phyloP scores from a whole-genome alignment of 1,140 invertebrate species.

The Heliconius congener region DNA sequence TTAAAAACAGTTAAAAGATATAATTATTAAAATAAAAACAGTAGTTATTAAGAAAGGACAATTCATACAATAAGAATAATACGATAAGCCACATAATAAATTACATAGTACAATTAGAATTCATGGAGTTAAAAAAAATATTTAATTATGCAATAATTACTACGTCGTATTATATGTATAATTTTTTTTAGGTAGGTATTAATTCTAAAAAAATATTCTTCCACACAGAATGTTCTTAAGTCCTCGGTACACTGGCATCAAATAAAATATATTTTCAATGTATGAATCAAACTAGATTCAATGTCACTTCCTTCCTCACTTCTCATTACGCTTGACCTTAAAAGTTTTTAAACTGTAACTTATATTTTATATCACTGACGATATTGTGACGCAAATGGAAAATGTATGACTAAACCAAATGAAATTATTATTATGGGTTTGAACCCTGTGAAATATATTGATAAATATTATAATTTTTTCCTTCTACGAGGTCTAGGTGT shows the following conservation, averaged over 20 bases:
- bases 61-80: no score
- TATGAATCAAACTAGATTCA: neutral
- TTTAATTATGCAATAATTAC: no score
- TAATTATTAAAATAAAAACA: no score
- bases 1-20: no score
- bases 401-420: neutral
- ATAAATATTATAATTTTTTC: no score
- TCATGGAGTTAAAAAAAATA: no score
- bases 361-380: neutral
- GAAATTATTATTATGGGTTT: neutral
- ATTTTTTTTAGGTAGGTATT: no score
- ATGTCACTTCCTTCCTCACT: slow-evolving; percentile 1
- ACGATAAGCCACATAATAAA: no score
- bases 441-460: neutral
- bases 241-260: neutral
- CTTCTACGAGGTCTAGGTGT: no score
- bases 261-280: neutral
- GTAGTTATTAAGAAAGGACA: no score
- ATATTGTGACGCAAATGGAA: neutral
- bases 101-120: no score
- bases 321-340: neutral
- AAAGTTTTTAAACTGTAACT: neutral
- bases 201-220: neutral
- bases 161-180: no score
- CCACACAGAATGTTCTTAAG: neutral